Conservation (phyloP, 2,888 invertebrate species). For the Lasioglossum lativentre region DNA sequence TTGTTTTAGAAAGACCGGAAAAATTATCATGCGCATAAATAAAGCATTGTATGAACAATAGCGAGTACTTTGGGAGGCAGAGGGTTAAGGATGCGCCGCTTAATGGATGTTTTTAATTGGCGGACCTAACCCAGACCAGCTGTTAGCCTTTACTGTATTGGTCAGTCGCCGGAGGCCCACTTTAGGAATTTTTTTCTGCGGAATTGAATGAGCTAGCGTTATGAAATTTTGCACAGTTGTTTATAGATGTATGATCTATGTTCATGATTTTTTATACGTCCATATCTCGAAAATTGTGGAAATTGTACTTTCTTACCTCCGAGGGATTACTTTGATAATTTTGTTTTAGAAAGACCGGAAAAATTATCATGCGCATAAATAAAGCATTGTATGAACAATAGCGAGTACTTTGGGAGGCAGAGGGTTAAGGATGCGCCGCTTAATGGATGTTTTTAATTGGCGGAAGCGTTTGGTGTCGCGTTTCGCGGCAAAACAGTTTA, state of each 20-base stretch:
- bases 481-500: conserved; percentile 31
- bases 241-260: background rate
- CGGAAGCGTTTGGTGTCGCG: conserved; percentile 29
- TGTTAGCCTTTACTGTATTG: background rate
- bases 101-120: too few relatives aligned
- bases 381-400: background rate
- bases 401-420: too few relatives aligned
- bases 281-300: background rate
- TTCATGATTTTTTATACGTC: background rate
- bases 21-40: too few relatives aligned
- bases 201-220: background rate
- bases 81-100: too few relatives aligned
- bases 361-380: too few relatives aligned
- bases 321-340: background rate
- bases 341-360: too few relatives aligned
- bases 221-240: background rate
- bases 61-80: too few relatives aligned
- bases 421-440: too few relatives aligned
- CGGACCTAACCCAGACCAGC: too few relatives aligned
- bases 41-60: too few relatives aligned
- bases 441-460: conserved; percentile 21
- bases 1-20: too few relatives aligned
- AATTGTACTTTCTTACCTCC: background rate
- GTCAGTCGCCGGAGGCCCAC: too few relatives aligned
- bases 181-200: background rate